Percentiles rank a stretch among this genome's conserved stretches.
These are phyloP conservation scores for Tonatia bakeri DNA, from an alignment of 2,113 vertebrate species.

Conservation along the genomic window DNA sequence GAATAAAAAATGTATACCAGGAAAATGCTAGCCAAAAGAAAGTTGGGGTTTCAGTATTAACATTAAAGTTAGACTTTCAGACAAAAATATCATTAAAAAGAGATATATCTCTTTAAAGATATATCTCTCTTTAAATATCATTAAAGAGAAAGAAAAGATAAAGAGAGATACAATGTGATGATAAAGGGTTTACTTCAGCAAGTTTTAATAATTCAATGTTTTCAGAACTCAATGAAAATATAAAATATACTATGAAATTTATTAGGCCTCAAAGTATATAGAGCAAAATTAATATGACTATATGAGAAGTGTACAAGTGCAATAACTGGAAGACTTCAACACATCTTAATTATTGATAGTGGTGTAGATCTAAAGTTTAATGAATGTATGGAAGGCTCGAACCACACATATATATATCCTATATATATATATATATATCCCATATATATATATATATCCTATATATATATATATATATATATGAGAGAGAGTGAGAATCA, in stretches of 20 bases:
- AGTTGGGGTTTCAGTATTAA: not conserved
- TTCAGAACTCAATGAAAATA: not conserved
- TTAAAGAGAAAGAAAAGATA: no score
- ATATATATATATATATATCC: no score
- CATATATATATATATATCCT: no score
- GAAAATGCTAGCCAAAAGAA: not conserved
- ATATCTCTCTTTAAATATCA: no score
- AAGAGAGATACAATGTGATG: not conserved
- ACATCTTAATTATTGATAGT: not conserved
- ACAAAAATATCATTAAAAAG: not conserved
- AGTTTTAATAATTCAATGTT: not conserved
- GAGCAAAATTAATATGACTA: not conserved
- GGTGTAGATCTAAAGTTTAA: not conserved
- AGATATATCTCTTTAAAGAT: no score
- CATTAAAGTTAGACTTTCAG: not conserved
- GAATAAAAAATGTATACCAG: not conserved
- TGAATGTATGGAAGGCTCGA: not conserved
- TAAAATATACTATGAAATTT: not conserved
- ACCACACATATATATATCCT: no score
- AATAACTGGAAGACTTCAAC: not conserved
- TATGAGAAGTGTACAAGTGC: not conserved
- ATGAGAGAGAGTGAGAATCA: not conserved
- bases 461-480: no score
- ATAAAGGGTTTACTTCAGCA: not conserved
- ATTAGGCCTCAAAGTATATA: not conserved